phyloP scores from a whole-genome alignment of 2,113 vertebrate species.

The Callipepla squamata region DNA sequence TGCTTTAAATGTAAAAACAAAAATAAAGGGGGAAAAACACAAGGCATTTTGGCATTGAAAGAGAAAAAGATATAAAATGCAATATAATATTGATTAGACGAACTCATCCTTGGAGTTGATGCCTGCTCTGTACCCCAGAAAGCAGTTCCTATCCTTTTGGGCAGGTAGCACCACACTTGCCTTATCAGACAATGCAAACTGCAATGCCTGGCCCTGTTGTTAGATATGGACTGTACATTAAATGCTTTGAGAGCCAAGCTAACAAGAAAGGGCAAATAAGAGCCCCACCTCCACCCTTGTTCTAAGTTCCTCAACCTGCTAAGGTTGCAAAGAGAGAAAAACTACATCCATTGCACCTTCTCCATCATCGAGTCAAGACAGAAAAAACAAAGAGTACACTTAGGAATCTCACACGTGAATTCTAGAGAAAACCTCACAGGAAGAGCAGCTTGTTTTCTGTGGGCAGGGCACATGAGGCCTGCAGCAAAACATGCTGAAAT shows the following conservation, averaged over 20 bases:
- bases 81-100: not conserved
- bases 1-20: not conserved
- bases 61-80: not conserved
- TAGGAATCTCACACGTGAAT: not conserved
- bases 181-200: accelerated
- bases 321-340: not conserved
- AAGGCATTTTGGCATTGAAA: not conserved
- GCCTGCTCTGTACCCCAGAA: not conserved
- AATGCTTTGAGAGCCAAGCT: not conserved
- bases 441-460: not conserved
- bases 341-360: no score
- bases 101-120: not conserved
- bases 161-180: not conserved
- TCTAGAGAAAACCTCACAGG: not conserved
- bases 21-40: no score
- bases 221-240: not conserved
- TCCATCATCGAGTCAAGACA: not conserved
- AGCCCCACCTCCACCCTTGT: not conserved
- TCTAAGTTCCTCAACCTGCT: not conserved
- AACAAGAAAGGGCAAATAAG: not conserved
- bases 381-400: not conserved
- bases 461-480: not conserved
- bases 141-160: not conserved
- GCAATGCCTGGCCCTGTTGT: not conserved
- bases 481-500: not conserved